Percentiles rank a stretch among this genome's conserved stretches.
phyloP scores from a whole-genome alignment of 2,797 vertebrate species.

The Hypotaenidia okinawae region DNA sequence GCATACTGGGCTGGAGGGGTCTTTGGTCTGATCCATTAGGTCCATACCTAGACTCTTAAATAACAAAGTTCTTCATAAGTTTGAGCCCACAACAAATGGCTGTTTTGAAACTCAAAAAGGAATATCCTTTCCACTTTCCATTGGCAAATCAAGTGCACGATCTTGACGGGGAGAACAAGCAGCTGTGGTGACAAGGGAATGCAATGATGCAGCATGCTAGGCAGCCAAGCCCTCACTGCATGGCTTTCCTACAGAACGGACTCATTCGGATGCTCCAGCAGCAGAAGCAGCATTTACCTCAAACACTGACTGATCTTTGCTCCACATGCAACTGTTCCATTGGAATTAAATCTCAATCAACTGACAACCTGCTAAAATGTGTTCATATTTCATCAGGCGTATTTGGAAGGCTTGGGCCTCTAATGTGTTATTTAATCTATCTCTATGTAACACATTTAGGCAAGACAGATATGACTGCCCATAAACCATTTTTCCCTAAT shows the following conservation, averaged over 20 bases:
- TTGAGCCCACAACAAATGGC: not conserved
- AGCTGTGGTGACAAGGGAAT: not conserved
- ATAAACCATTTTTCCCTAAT: not conserved
- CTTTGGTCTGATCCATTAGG: not conserved
- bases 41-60: not conserved
- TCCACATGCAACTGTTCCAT: not conserved
- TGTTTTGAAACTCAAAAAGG: not conserved
- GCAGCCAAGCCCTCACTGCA: not conserved
- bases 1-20: not conserved
- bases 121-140: not conserved
- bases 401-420: not conserved
- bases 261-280: not conserved
- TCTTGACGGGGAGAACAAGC: not conserved
- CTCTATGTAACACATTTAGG: not conserved
- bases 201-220: too few relatives aligned
- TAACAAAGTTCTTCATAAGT: not conserved
- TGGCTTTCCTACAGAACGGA: not conserved
- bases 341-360: not conserved
- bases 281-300: not conserved
- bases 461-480: not conserved
- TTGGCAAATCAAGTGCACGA: not conserved
- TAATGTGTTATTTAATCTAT: not conserved
- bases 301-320: not conserved
- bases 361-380: not conserved
- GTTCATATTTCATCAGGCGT: not conserved